Base-by-base conservation (phyloP, 2,797 vertebrate species). In the Coccyzus lansbergi region DNA sequence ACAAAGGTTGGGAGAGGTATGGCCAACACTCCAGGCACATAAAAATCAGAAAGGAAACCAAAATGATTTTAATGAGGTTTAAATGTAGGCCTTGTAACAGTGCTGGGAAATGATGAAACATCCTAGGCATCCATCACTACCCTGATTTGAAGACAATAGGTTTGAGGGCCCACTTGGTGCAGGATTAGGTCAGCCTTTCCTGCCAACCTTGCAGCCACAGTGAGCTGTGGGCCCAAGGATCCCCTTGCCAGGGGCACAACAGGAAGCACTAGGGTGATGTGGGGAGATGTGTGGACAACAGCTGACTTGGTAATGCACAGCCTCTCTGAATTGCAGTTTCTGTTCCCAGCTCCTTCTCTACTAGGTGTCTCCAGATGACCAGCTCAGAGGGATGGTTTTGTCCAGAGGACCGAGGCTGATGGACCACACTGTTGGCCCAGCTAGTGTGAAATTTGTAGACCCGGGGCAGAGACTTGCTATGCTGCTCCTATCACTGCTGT, bases 21-120 rank as follows among this genome's bases (percentile, higher is more conserved):
- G 46, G 64, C 51, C 49, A 72, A 74, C 46, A 88, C 64, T 93
- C 48, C 76, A 94, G 74, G 85, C 74, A 91, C 34, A 53, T 80
- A 95, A 95, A 95, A 96, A 87, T 91, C 77, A 65, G 92, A 96
- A 92, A 96, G 95, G 94, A 95, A 95, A 96, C 82, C 59, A 87
- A 96, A 93, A 94, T 48, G 55, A 12, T 95, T 95, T 95, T 95
- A 88, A 95, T 96, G 94, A 93, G 76, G 94, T 95, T 96, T 94
- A 93, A 95, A 93, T 92, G 93, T 86, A 85, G 44, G 69, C 72
- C 82, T 68, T 59, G 79, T 95, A 92, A 95, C 94, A 95, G 89
- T 95, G 93, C 92, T 95, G 89, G 96, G 95, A 96, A 96, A 95
- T 97, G 95, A 97, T 94, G 92, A 95, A 94, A 92, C 94, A 96